phyloP scores from a whole-genome alignment of 2,888 invertebrate species.

The Stenichneumon culpator region DNA sequence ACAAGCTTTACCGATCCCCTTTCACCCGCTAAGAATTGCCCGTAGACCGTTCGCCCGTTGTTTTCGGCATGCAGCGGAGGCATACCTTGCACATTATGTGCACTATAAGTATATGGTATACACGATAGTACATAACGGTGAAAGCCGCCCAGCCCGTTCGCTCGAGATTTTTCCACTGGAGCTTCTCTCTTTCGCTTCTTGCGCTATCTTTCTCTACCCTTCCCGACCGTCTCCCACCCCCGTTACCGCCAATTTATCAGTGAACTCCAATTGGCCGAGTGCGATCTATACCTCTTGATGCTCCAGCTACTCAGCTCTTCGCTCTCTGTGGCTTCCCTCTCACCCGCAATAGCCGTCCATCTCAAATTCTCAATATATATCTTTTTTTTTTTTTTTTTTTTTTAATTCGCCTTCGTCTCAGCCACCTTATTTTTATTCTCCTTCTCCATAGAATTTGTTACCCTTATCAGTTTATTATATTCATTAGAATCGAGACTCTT shows the following conservation, averaged over 20 bases:
- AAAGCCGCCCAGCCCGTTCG: conserved; percentile 46
- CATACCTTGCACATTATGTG: conserved; percentile 25
- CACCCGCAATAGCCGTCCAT: conserved; percentile 39
- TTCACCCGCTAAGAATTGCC: conserved; percentile 52
- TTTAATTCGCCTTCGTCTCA: conserved; percentile 29
- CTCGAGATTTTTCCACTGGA: conserved; percentile 53
- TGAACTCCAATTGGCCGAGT: conserved; percentile 61
- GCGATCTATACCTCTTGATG: conserved; percentile 44
- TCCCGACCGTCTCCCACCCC: background rate
- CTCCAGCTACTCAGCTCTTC: conserved; percentile 34
- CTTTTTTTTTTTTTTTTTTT: conserved; percentile 13
- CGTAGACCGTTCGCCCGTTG: conserved; percentile 18
- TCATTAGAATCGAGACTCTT: conserved; percentile 33
- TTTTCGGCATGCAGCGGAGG: conserved; percentile 24
- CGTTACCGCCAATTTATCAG: conserved; percentile 63
- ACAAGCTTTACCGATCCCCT: conserved; percentile 39
- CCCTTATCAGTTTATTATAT: conserved; percentile 30
- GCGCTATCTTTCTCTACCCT: conserved; percentile 10
- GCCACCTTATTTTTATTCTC: background rate
- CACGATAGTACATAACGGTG: conserved; percentile 11
- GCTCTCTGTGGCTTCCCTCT: conserved; percentile 1
- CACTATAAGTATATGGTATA: conserved; percentile 32
- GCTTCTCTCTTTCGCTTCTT: conserved; percentile 18
- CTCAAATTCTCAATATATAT: conserved; percentile 35
- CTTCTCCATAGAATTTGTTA: background rate